Conservation (phyloP, 2,888 invertebrate genomes). For the Sisyra nigra region DNA sequence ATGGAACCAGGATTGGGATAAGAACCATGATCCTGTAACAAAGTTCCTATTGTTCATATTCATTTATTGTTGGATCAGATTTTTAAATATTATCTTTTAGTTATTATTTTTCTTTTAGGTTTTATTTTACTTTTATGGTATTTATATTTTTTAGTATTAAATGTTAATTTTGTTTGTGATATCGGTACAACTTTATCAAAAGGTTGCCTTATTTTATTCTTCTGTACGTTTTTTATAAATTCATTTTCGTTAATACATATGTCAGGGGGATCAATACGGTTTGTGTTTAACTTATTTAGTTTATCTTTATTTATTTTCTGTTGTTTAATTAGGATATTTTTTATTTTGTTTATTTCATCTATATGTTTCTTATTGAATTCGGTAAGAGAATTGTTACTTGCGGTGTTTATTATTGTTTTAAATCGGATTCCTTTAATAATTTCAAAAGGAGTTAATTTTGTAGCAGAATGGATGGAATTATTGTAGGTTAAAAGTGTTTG, state of each 20-base stretch:
- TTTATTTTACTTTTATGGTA: not conserved
- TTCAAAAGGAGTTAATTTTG: slow-evolving; percentile 1
- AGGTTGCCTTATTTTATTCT: not conserved
- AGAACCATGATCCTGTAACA: too few species aligned
- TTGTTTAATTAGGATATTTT: not conserved
- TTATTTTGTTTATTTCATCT: not conserved
- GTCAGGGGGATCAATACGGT: too few species aligned
- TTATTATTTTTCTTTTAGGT: too few species aligned
- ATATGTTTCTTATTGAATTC: not conserved
- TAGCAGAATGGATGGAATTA: not conserved
- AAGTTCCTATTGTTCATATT: too few species aligned
- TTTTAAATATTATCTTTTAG: not conserved
- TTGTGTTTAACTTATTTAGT: not conserved
- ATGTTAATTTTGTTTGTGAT: not conserved
- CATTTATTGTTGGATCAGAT: too few species aligned
- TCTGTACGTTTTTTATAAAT: not conserved
- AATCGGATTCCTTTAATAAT: not conserved
- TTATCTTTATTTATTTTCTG: not conserved
- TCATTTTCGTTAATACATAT: not conserved
- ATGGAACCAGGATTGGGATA: too few species aligned
- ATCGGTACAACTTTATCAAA: not conserved
- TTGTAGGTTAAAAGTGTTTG: not conserved
- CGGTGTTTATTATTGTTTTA: not conserved
- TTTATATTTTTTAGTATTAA: not conserved
- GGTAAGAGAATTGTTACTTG: not conserved